These are phyloP conservation scores for Osedax fenrisi DNA, from an alignment of 2,888 invertebrate species.

Conservation along the genomic window DNA sequence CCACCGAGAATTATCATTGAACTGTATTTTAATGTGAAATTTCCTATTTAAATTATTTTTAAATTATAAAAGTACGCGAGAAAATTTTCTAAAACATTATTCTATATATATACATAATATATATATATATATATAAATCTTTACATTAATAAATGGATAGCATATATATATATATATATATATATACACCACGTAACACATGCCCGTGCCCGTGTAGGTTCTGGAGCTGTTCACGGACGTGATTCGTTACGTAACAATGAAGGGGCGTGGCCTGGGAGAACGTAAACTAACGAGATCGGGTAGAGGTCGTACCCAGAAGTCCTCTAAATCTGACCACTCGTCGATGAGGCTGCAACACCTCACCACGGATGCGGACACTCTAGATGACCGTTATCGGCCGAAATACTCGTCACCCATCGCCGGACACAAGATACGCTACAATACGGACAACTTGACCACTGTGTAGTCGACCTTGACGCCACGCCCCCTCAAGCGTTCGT, in stretches of 20 bases:
- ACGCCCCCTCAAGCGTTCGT: too few relatives aligned
- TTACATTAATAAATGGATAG: background rate
- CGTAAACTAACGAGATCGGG: background rate
- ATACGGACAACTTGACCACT: background rate
- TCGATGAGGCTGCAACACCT: background rate
- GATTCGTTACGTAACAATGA: background rate
- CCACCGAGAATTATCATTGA: too few relatives aligned
- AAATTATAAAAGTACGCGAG: too few relatives aligned
- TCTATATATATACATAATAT: too few relatives aligned
- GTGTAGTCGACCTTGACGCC: too few relatives aligned
- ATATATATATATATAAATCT: background rate
- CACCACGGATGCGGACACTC: background rate
- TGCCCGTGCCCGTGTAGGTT: background rate
- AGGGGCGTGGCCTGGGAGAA: background rate
- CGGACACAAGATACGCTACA: background rate
- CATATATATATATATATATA: background rate
- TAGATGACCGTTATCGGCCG: background rate
- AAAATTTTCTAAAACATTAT: too few relatives aligned
- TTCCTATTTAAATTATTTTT: too few relatives aligned
- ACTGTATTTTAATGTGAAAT: too few relatives aligned
- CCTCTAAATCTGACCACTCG: background rate
- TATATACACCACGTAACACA: too few relatives aligned
- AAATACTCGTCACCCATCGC: background rate
- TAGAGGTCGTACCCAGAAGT: background rate
- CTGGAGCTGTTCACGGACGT: background rate